phyloP scores from a whole-genome alignment of 1,140 invertebrate genomes.

The Trissolcus basalis region DNA sequence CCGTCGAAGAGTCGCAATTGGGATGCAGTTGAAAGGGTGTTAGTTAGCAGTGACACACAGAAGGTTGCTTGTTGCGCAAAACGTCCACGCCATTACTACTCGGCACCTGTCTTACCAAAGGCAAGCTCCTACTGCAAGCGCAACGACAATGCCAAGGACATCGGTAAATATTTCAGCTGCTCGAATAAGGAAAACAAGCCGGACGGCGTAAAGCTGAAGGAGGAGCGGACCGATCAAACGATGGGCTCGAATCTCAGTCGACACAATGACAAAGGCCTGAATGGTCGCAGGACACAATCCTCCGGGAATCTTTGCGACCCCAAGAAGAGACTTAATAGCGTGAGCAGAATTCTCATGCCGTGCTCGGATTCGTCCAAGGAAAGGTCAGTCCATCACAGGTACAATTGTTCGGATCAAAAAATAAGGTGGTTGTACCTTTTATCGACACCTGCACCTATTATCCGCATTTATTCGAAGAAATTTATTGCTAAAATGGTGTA shows the following conservation, averaged over 20 bases:
- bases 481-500: no score
- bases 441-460: no score
- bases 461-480: no score
- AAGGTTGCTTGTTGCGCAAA: conserved; percentile 31
- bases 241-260: conserved; percentile 87
- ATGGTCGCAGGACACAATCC: conserved; percentile 82
- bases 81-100: conserved; percentile 20
- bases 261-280: conserved; percentile 81
- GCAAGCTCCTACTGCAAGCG: conserved; percentile 13
- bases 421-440: no score
- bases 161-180: conserved; percentile 50
- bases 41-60: conserved; percentile 30
- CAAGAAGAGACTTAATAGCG: conserved; percentile 72
- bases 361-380: conserved; percentile 70
- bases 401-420: no score
- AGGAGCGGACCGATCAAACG: conserved; percentile 29
- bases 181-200: conserved; percentile 70
- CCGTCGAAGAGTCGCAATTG: conserved; percentile 20
- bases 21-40: conserved; percentile 35
- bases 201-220: conserved; percentile 48
- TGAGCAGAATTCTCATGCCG: conserved; percentile 72
- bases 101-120: conserved; percentile 11
- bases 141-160: conserved; percentile 35
- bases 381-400: no score
- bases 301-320: conserved; percentile 78